A percentile compares a stretch with the other conserved stretches of the same genome.
Conservation (phyloP, 1,140 invertebrate genomes). For the Rhynchophorus ferrugineus region DNA sequence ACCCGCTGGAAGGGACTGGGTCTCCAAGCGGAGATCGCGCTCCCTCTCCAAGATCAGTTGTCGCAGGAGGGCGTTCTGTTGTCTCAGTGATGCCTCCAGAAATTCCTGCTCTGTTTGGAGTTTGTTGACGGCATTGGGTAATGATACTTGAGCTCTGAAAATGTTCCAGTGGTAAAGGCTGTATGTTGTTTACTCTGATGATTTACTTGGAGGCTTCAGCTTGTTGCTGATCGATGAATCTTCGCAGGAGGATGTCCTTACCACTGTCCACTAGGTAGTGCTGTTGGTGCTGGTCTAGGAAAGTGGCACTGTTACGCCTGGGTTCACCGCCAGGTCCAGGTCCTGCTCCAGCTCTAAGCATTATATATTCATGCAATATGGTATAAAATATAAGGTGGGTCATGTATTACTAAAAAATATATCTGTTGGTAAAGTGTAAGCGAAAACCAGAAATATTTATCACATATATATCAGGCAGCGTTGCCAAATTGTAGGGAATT, state of each 20-base stretch:
- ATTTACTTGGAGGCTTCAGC: conserved; percentile 33
- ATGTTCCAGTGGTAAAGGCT: no score
- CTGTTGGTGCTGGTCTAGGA: conserved; percentile 47
- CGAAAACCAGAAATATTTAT: no score
- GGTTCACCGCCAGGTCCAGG: conserved; percentile 46
- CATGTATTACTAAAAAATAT: no score
- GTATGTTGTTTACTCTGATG: no score
- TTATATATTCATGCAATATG: no score
- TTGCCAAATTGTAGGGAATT: no score
- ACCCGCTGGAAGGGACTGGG: conserved; percentile 68
- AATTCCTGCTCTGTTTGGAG: conserved; percentile 41
- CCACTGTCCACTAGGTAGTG: conserved; percentile 58
- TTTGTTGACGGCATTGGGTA: conserved; percentile 34
- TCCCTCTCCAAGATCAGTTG: conserved; percentile 64
- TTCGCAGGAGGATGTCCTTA: conserved; percentile 69
- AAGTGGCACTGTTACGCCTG: conserved; percentile 6
- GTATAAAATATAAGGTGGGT: no score
- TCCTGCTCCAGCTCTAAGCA: no score
- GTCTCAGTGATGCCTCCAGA: conserved; percentile 59
- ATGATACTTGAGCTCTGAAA: conserved; percentile 20
- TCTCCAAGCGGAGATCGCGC: conserved; percentile 60
- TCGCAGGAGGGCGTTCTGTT: conserved; percentile 64
- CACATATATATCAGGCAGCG: no score
- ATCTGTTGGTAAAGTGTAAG: no score
- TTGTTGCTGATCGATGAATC: conserved; percentile 74